Base-by-base conservation (phyloP, 1,140 invertebrate genomes). In the Brachionus angularis region DNA sequence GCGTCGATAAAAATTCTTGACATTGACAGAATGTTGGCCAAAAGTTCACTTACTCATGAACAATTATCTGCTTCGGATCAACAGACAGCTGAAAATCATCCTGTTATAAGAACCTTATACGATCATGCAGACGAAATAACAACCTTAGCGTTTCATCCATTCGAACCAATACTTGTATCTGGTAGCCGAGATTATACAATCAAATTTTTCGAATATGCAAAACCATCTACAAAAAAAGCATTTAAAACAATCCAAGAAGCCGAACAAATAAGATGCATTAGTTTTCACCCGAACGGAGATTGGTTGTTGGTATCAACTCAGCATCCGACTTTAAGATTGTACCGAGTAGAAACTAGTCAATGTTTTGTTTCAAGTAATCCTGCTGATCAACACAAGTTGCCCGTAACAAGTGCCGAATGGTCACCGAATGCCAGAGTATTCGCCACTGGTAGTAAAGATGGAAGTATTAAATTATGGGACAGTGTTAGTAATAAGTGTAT, bases 1-100 rank as follows among this genome's bases (percentile, higher is more conserved):
- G 91, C 94, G 3, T 97, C 93, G 73, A 99, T 98, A 62, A 98
- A 97, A 87, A 95, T 98, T 79, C 82, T 98, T 39, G 94, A 98
- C 80, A 93, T 99, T 1, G 95, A 98, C 33, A 76, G 80, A 70
- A 98, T 98, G 92, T 83, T 98, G 74, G 92, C 93, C 0, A 97
- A 96, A 75, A 83, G 82, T 76, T 78, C 79, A 8, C 34, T 70
- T 33, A 18, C 16, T 16, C 64, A 50, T 42, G 64, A 70, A 16
- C 31, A 50, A 42, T 81, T 78, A 4, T 79, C 81, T 50, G 77
- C 78, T 67, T 79, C 79, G 2, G 89, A 89, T 5, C 89, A 90
- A 2, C 89, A 78, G 87, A 91, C 79, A 86, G 91, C 83, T 74
- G 90, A 94, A 76, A 91, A 91, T 0, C 95, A 98, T 84, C 96